Evolutionary conservation across 2,888 invertebrate genomes (phyloP), one percentile per base, ranked within the genome.

Genomic region (Drosophila anomalata): DNA sequence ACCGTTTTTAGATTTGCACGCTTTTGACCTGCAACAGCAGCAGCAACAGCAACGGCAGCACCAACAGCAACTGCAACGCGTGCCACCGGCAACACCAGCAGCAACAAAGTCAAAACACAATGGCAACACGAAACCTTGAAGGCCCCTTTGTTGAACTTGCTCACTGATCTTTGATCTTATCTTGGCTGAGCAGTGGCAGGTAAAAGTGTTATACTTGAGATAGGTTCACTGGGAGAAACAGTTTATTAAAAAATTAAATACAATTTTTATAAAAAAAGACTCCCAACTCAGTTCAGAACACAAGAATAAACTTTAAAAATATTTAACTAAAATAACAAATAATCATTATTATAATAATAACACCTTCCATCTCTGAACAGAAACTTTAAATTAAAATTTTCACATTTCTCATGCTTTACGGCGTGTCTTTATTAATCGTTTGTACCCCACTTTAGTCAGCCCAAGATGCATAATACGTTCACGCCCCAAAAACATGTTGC

Each of bases 161-260:
- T 63, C 71, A 82, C 56, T 81, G 87, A 81, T 87, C 73, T 84
- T 71, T 81, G 85, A 84, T 81, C 85, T 72, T 83, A 55, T 71
- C 62, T 54, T 20, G 39, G 46, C 48, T 48, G 24, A 22, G 12
- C 22, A 68, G 46, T 51, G 51, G 39, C 63, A 62, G 75, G 65
- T 67, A 76, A 73, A 75, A 86, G 86, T 81, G 86, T 83, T 82
- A 72, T 44, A 52, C 46, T 42, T 48, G 39, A 31, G 61, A 33
- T 41, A 61, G 29, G 24, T 42, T 5, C 41, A 60, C 61, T 8
- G 48, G 17, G 24, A 61, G 31, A 2, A 11, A 46, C 11, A 20
- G 5, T 5, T 12, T 4, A 2, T 29, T 9, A 0, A 2, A 29
- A 29, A 29, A 12, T 5, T 33, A 12, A 5, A 12, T n/a, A n/a